A percentile compares a stretch with the other conserved stretches of the same genome.
Conservation (phyloP, 2,797 vertebrate species). For the Eulemur rubriventer region DNA sequence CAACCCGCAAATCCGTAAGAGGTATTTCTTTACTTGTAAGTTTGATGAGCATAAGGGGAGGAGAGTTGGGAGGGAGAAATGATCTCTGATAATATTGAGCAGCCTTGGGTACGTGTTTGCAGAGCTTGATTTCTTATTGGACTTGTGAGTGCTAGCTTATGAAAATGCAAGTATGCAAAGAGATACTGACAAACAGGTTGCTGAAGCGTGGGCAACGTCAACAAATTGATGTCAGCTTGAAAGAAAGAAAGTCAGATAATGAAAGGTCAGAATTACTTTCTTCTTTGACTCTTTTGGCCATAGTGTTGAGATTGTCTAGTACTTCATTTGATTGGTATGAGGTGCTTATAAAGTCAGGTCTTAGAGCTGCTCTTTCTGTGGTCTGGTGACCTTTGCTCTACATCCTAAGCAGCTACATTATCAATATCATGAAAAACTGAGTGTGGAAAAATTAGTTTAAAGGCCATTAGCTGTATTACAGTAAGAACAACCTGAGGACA, state of each 20-base stretch:
- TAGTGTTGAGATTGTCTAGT: background rate
- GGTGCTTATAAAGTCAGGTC: background rate
- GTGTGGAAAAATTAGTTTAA: background rate
- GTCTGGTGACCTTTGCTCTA: background rate
- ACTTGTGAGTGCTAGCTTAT: background rate
- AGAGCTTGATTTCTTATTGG: background rate
- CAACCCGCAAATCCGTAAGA: background rate
- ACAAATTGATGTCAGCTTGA: background rate
- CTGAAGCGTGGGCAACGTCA: background rate
- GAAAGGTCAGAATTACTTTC: background rate
- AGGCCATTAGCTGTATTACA: background rate
- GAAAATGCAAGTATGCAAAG: background rate
- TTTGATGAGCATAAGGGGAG: background rate
- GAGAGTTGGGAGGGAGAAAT: background rate
- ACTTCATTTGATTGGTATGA: too few species aligned
- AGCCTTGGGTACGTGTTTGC: background rate
- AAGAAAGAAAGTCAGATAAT: background rate
- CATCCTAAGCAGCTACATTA: background rate
- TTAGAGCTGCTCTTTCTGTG: background rate
- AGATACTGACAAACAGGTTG: background rate
- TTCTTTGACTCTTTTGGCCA: background rate
- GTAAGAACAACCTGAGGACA: background rate
- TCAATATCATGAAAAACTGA: background rate
- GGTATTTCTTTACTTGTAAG: slow-evolving; percentile 1
- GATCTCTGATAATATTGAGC: background rate